Conservation (phyloP, 1,140 invertebrate species). For the Lasaia peninsularis region DNA sequence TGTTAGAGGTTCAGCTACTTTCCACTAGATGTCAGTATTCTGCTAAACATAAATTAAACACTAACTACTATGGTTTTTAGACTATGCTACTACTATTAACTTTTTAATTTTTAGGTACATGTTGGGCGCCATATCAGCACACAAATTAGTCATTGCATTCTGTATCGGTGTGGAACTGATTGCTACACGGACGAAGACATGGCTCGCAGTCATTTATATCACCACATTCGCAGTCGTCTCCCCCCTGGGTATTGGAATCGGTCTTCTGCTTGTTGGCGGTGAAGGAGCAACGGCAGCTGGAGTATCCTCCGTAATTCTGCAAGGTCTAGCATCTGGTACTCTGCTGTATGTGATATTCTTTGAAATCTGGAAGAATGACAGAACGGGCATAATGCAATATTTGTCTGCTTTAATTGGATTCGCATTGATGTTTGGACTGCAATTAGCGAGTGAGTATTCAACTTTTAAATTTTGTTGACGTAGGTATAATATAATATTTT, state of each 20-base stretch:
- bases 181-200: constrained; percentile 80
- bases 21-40: no score
- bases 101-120: constrained; percentile 79
- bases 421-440: constrained; percentile 86
- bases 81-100: no score
- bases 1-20: no score
- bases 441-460: constrained; percentile 84
- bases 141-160: constrained; percentile 94
- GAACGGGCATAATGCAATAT: constrained; percentile 84
- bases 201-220: constrained; percentile 83
- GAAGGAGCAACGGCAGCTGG: constrained; percentile 76
- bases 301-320: constrained; percentile 82
- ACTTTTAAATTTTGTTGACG: not conserved
- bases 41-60: not conserved
- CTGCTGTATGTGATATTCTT: constrained; percentile 95
- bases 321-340: constrained; percentile 92
- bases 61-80: no score
- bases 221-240: constrained; percentile 88
- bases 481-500: no score
- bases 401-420: constrained; percentile 86
- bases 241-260: constrained; percentile 87
- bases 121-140: constrained; percentile 90
- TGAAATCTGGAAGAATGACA: constrained; percentile 89
- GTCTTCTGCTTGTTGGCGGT: constrained; percentile 80
- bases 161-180: constrained; percentile 90